phyloP scores from a whole-genome alignment of 1,140 invertebrate species.

The Ceratina japonica region DNA sequence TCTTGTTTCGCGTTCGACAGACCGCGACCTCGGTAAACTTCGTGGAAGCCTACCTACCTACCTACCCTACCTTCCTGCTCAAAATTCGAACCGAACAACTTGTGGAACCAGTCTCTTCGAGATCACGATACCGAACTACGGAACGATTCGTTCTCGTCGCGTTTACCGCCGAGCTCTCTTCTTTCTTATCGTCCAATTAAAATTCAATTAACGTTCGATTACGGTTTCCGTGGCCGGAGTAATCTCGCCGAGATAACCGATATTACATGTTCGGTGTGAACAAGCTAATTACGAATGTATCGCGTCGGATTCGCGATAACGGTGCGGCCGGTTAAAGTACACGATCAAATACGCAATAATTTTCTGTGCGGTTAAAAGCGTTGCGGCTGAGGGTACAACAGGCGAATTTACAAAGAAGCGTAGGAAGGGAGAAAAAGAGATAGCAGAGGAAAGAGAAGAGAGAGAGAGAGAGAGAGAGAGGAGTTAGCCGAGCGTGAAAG shows the following conservation, averaged over 20 bases:
- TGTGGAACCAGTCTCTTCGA: background rate
- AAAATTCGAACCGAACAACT: slow-evolving; percentile 9
- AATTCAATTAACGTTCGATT: slow-evolving; percentile 48
- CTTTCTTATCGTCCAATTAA: slow-evolving; percentile 49
- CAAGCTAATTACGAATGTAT: slow-evolving; percentile 54
- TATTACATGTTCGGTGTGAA: slow-evolving; percentile 37
- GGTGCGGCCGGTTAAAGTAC: background rate
- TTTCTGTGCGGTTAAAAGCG: slow-evolving; percentile 9
- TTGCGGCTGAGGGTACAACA: background rate
- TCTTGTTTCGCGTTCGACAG: slow-evolving; percentile 62
- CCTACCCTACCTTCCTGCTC: background rate
- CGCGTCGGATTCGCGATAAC: slow-evolving; percentile 18
- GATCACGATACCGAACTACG: slow-evolving; percentile 14
- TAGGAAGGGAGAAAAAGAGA: background rate
- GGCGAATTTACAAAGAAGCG: background rate
- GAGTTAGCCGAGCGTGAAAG: slow-evolving; percentile 43
- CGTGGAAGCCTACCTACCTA: too few relatives aligned
- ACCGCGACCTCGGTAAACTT: slow-evolving; percentile 52
- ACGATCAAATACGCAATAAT: slow-evolving; percentile 17
- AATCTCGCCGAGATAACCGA: slow-evolving; percentile 33
- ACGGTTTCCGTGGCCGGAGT: slow-evolving; percentile 12
- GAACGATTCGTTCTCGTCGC: background rate
- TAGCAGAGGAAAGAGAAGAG: too few relatives aligned
- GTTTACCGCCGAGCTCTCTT: too few relatives aligned
- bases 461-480: background rate